Percentiles rank a stretch among this genome's conserved stretches.
phyloP scores from a whole-genome alignment of 2,888 invertebrate species.

The Lampropteryx suffumata region DNA sequence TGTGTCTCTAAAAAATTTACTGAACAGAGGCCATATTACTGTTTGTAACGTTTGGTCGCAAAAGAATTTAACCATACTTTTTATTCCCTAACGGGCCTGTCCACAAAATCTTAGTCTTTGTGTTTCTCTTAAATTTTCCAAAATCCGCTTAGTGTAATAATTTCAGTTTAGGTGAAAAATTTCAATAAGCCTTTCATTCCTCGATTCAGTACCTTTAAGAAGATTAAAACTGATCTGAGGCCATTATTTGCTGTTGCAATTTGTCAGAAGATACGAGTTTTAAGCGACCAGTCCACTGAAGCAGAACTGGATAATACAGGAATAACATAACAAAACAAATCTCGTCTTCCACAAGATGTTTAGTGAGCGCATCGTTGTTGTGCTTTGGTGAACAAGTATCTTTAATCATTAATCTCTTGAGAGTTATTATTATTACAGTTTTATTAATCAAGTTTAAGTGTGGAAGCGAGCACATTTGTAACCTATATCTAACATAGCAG shows the following conservation, averaged over 20 bases:
- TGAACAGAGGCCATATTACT: no score
- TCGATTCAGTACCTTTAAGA: conserved; percentile 43
- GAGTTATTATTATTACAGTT: conserved; percentile 30
- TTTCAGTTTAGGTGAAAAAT: conserved; percentile 37
- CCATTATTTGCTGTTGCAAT: conserved; percentile 37
- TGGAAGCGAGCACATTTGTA: conserved; percentile 27
- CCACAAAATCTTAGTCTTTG: conserved; percentile 27
- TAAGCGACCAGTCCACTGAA: conserved; percentile 1
- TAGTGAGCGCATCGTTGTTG: no score
- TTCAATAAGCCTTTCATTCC: conserved; percentile 41
- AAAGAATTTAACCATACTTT: conserved; percentile 21
- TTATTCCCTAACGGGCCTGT: conserved; percentile 26
- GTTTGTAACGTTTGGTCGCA: neutral
- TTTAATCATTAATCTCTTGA: conserved; percentile 12
- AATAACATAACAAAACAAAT: neutral
- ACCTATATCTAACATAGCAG: conserved; percentile 28
- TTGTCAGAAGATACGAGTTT: conserved; percentile 32
- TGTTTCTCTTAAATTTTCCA: conserved; percentile 21
- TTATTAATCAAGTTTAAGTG: conserved; percentile 26
- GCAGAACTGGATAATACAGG: neutral
- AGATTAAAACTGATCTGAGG: conserved; percentile 49
- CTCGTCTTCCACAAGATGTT: neutral
- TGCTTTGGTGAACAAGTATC: conserved; percentile 2
- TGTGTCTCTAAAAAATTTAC: no score
- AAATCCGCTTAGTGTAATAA: conserved; percentile 36